These are phyloP conservation scores for Pachyrhynchus sulphureomaculatus DNA, from an alignment of 1,140 invertebrate species.

Conservation along the genomic window DNA sequence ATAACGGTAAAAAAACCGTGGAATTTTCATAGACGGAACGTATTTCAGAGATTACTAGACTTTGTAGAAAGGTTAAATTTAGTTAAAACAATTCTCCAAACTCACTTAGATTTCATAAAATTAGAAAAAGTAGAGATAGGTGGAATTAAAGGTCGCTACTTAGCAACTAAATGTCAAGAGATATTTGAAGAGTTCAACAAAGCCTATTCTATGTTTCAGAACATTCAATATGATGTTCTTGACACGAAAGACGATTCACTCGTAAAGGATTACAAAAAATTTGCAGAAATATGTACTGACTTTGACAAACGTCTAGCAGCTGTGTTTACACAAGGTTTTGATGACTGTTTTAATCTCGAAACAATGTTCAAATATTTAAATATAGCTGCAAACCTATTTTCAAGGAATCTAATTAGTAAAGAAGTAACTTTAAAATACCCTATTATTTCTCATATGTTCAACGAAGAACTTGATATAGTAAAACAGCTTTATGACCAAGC, in stretches of 20 bases:
- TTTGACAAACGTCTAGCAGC: constrained; percentile 74
- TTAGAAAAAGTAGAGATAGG: constrained; percentile 85
- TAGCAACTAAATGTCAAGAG: constrained; percentile 56
- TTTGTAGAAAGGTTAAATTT: constrained; percentile 64
- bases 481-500: constrained; percentile 61
- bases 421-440: constrained; percentile 65
- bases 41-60: constrained; percentile 69
- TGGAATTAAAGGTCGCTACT: constrained; percentile 70
- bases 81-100: constrained; percentile 69
- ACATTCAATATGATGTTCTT: constrained; percentile 68
- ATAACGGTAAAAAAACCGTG: constrained; percentile 57
- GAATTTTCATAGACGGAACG: constrained; percentile 71
- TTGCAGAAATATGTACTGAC: constrained; percentile 59
- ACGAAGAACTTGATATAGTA: constrained; percentile 64
- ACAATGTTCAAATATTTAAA: constrained; percentile 66
- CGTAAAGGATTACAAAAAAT: constrained; percentile 62
- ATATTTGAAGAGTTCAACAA: constrained; percentile 71
- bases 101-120: constrained; percentile 78
- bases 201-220: constrained; percentile 67
- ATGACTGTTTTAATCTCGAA: constrained; percentile 74
- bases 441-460: constrained; percentile 59
- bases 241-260: constrained; percentile 68
- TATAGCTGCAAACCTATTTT: constrained; percentile 70
- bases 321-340: constrained; percentile 73
- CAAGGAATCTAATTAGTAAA: constrained; percentile 68